Evolutionary conservation across 2,888 invertebrate genomes (phyloP).

Genomic region (Cataglyphis altisquamis): DNA sequence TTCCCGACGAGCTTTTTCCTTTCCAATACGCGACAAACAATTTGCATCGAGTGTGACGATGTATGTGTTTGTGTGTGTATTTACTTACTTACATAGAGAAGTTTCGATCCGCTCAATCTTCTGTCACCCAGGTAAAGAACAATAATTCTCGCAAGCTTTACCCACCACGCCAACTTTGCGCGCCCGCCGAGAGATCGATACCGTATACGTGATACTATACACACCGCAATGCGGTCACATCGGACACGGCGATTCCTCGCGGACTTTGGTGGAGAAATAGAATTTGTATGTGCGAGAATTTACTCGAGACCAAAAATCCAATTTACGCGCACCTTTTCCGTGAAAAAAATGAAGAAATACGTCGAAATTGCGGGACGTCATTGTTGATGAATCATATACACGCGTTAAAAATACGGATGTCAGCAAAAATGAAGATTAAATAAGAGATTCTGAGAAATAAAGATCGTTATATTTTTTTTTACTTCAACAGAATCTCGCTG

Average conservation of each 20-base stretch:
- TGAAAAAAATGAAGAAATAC: neutral
- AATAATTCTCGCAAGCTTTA: conserved; percentile 12
- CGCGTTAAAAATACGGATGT: neutral
- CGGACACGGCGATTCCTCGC: neutral
- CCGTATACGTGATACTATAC: conserved; percentile 4
- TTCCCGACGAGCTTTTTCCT: neutral
- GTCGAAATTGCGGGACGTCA: neutral
- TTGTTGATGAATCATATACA: neutral
- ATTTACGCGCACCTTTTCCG: neutral
- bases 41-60: neutral
- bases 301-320: neutral
- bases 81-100: conserved; percentile 22
- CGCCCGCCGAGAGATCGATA: conserved; percentile 41
- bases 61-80: neutral
- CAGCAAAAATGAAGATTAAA: neutral
- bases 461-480: neutral
- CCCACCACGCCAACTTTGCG: conserved; percentile 12
- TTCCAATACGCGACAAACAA: neutral
- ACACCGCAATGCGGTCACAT: conserved; percentile 58
- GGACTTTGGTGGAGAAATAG: neutral
- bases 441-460: neutral
- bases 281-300: neutral
- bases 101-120: conserved; percentile 41
- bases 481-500: neutral
- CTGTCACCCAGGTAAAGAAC: conserved; percentile 5